Evolutionary conservation across 2,888 invertebrate species (phyloP).

Genomic region (Schizotus pectinicornis): DNA sequence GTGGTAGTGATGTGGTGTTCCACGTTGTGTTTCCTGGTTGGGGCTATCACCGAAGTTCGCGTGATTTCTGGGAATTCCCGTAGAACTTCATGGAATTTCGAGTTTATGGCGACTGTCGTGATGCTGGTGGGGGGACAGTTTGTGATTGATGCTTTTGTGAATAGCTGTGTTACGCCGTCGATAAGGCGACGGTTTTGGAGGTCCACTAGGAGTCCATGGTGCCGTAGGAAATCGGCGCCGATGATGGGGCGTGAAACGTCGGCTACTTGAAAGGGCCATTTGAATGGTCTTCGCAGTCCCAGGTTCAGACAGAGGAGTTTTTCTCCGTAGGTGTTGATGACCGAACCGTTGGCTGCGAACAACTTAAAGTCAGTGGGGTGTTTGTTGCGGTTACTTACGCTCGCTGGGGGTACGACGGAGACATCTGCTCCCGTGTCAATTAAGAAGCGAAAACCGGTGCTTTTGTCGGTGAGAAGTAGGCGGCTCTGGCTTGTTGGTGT

Average conservation of each 20-base stretch:
- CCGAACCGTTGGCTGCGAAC: background rate
- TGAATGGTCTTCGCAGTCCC: background rate
- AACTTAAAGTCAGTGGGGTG: background rate
- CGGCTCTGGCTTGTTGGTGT: conserved; percentile 2
- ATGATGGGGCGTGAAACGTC: conserved; percentile 6
- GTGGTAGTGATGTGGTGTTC: conserved; percentile 42
- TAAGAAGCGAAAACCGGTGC: conserved; percentile 4
- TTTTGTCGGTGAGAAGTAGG: conserved; percentile 12
- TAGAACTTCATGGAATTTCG: conserved; percentile 6
- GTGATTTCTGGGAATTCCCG: conserved; percentile 15
- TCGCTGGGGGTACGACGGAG: conserved; percentile 12
- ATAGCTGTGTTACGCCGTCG: background rate
- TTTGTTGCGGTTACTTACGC: background rate
- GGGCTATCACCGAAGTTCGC: background rate
- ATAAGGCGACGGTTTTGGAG: background rate
- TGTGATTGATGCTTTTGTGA: background rate
- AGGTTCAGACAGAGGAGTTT: background rate
- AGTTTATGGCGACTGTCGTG: conserved; percentile 5
- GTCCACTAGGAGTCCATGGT: background rate
- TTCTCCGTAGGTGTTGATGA: conserved; percentile 4
- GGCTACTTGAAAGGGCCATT: conserved; percentile 36
- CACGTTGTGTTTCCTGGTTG: background rate
- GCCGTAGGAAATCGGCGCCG: conserved; percentile 14
- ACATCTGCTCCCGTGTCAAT: conserved; percentile 23
- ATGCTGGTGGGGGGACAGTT: background rate